These are phyloP conservation scores for Sebastes wilsoni DNA, from an alignment of 2,797 vertebrate species.

Conservation along the genomic window DNA sequence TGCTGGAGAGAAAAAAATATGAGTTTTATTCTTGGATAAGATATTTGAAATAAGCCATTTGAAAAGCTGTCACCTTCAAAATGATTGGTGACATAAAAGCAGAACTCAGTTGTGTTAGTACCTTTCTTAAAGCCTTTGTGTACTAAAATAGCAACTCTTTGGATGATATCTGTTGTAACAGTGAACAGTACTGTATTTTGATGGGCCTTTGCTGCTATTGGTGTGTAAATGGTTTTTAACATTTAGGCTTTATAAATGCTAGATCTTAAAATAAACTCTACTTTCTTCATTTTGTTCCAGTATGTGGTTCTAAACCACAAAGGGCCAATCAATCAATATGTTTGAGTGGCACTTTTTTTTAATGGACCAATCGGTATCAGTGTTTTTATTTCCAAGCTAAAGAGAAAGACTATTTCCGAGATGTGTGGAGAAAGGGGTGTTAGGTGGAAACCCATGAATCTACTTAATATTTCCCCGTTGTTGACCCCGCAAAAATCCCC, in stretches of 20 bases:
- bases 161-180: neutral
- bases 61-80: constrained; percentile 11
- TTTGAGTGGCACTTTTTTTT: neutral
- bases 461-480: constrained; percentile 1
- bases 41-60: constrained; percentile 25
- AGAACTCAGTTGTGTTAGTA: constrained; percentile 11
- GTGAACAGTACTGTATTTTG: neutral
- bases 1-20: neutral
- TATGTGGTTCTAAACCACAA: neutral
- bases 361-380: neutral
- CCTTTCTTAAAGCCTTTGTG: constrained; percentile 4
- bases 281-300: neutral
- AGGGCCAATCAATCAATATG: neutral
- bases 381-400: neutral
- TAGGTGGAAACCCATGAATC: neutral
- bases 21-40: constrained; percentile 45
- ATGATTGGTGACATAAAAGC: constrained; percentile 12
- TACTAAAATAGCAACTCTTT: constrained; percentile 47
- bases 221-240: neutral
- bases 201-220: neutral
- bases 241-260: neutral
- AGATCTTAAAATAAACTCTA: neutral
- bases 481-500: neutral
- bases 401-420: neutral
- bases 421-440: neutral